Evolutionary conservation across 2,113 vertebrate genomes (phyloP).

Genomic region (Triplophysa tibetana): DNA sequence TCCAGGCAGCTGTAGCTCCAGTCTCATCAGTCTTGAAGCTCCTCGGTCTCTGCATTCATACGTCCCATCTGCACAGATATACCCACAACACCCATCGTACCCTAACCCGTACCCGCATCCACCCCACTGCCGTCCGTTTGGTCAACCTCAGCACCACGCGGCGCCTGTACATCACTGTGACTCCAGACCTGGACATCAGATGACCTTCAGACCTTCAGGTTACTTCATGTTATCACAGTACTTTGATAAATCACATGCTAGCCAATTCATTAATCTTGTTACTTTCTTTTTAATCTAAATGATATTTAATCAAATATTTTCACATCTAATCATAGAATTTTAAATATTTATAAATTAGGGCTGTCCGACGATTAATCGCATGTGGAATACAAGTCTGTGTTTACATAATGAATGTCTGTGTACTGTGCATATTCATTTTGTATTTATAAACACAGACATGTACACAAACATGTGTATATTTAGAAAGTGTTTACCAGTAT

Average conservation of each 20-base stretch:
- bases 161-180: conserved; percentile 21
- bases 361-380: no score
- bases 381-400: no score
- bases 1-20: conserved; percentile 31
- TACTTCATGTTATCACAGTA: neutral
- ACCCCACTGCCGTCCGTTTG: conserved; percentile 23
- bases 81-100: conserved; percentile 6
- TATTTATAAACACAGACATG: no score
- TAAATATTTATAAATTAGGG: no score
- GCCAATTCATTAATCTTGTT: no score
- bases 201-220: conserved; percentile 38
- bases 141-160: neutral
- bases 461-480: no score
- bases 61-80: neutral
- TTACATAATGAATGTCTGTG: no score
- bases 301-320: no score
- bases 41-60: conserved; percentile 53
- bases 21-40: conserved; percentile 51
- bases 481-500: no score
- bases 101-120: conserved; percentile 5
- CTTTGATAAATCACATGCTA: neutral
- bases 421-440: no score
- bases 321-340: no score
- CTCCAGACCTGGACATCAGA: conserved; percentile 18
- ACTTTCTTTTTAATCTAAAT: no score